Base-by-base conservation (phyloP, 2,888 invertebrate genomes). In the Hirtodrosophila confusa region DNA sequence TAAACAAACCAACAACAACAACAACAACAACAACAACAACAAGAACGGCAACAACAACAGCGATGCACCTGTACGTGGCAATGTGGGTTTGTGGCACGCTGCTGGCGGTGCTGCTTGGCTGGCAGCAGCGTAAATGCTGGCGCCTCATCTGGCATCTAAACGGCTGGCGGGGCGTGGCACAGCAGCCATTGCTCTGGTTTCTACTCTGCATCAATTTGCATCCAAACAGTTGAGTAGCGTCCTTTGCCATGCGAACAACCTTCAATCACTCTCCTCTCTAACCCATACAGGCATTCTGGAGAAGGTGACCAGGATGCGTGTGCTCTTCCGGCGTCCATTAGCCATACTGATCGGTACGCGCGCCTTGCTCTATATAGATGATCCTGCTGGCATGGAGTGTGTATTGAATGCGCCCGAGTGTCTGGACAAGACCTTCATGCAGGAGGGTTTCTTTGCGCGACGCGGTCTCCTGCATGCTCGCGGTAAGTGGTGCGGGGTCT, bases 401-500 rank as follows among this genome's bases (percentile, higher is more conserved):
- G 61, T 90, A 5, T 61, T 91, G 5, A 90, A 89, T 78, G 89
- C 90, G 4, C 88, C 90, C 11, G 91, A 90, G 58, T 90, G 90
- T 12, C 75, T 88, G 56, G 90, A 91, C 71, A 90, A 90, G 57
- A 88, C 91, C 11, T 90, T 88, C 49, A 72, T 91, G 65, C 91
- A 90, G 68, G 88, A 90, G 47, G 90, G 90, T 6, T 91, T 90
- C 77, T 90, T 89, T 63, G 89, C 90, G 0, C 74, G 86, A 1
- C 86, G 89, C 5, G 91, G 90, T 7, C 49, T 90, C 39, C 56
- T 91, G 3, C 91, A 90, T 75, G 90, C 90, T 1, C 82, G 82
- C 31, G 90, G 90, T 90, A 62, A 67, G 65, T 55, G 3, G 0
- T 6, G 7, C 3, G 6, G 27, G 27, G 4, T 4, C 6, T 6